Base-by-base conservation (phyloP, 2,113 vertebrate species). In the Burhinus oedicnemus region DNA sequence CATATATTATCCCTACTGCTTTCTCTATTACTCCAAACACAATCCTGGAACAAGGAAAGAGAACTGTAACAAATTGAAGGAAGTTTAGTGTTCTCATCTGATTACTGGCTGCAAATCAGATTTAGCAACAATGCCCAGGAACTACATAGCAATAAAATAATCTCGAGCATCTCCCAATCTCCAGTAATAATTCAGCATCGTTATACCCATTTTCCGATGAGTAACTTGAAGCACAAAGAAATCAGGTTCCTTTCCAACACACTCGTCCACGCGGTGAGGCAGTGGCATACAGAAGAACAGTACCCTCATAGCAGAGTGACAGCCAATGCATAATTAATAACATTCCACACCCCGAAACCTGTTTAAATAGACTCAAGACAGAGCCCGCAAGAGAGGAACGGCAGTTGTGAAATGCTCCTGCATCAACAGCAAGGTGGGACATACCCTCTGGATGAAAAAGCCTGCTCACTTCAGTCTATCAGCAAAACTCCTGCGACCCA, bases 301-400 rank as follows among this genome's bases (percentile, higher is more conserved):
- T 1, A 10, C 34, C 25, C 27, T 52, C 58, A 1, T 4, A n/a
- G 10, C 51, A 52, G 10, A 54, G 29, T 4, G 54, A 32, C 44
- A 34, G 32, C 16, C 22, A 51, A 13, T 7, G 15, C 52, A 23
- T 10, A 61, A 22, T 18, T 25, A 32, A 38, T 5, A 36, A 20
- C 1, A 0, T 5, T 58, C 40, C 26, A 21, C 8, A 44, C 38
- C n/a, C 4, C 0, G 30, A 52, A 7, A 3, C 6, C 45, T 38
- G 9, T 8, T 77, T 49, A 34, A 61, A 36, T 3, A 60, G 40
- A 55, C 23, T n/a, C 70, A 52, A 20, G 36, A 51, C 8, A 29
- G 22, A 49, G 49, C 7, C 23, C 40, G 23, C 15, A 57, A 69
- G 49, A 69, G 23, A 58, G 44, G 38, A 70, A 45, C 0, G 9